A percentile compares a stretch with the other conserved stretches of the same genome.
Evolutionary conservation across 1,140 invertebrate genomes (phyloP).

Genomic region (Drosophila nigromelanica): DNA sequence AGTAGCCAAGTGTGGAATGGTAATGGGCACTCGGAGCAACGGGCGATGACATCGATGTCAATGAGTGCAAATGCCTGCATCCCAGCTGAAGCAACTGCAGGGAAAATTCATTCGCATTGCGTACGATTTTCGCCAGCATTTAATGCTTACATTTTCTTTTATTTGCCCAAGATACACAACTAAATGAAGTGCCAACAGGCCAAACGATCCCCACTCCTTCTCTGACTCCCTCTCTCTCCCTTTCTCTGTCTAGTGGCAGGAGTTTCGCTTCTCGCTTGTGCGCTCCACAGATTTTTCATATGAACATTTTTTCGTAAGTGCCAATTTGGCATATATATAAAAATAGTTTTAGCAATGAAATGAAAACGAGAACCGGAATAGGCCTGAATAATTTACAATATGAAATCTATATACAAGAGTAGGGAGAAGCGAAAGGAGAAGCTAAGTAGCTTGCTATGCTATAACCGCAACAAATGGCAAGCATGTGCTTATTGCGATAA

Average conservation of each 20-base stretch:
- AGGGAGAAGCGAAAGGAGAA: not conserved
- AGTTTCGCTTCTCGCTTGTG: conserved; percentile 5
- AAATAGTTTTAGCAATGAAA: conserved; percentile 22
- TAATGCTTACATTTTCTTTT: conserved; percentile 35
- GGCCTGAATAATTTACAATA: conserved; percentile 12
- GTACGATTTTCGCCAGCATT: conserved; percentile 16
- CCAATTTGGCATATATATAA: conserved; percentile 19
- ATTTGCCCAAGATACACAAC: conserved; percentile 16
- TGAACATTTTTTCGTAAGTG: conserved; percentile 6
- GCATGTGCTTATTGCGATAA: too few species aligned
- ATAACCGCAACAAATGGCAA: too few species aligned
- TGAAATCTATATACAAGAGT: not conserved
- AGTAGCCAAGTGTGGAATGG: conserved; percentile 38
- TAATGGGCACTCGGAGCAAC: conserved; percentile 24
- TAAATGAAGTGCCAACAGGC: conserved; percentile 40
- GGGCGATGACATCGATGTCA: conserved; percentile 42
- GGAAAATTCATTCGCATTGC: conserved; percentile 19
- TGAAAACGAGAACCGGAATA: conserved; percentile 14
- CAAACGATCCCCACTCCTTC: conserved; percentile 17
- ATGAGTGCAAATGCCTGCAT: conserved; percentile 29
- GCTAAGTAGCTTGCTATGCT: too few species aligned
- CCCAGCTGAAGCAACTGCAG: conserved; percentile 13
- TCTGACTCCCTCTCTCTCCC: not conserved
- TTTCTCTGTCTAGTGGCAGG: conserved; percentile 1
- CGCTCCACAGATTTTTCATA: conserved; percentile 17